phyloP scores from a whole-genome alignment of 2,888 invertebrate genomes.

The Lepidocyrtoides sp. region DNA sequence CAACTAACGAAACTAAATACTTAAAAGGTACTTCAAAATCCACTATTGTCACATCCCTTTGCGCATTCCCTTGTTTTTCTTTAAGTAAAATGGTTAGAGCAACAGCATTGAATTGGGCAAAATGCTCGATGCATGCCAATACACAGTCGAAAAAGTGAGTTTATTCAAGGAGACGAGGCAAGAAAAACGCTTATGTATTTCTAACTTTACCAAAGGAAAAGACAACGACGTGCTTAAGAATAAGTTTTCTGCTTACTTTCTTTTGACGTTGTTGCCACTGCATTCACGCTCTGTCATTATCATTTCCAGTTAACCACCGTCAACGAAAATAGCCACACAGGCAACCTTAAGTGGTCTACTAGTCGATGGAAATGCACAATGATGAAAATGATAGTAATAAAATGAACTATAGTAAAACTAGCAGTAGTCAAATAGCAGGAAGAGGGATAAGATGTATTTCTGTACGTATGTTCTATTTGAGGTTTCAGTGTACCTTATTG shows the following conservation, averaged over 20 bases:
- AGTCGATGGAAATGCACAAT: conserved; percentile 1
- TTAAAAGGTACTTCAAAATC: background rate
- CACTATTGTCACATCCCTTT: conserved; percentile 5
- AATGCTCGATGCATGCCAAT: background rate
- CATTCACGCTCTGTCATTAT: conserved; percentile 71
- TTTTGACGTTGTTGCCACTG: conserved; percentile 21
- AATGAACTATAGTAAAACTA: conserved; percentile 28
- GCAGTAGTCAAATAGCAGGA: background rate
- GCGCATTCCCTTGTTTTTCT: conserved; percentile 31
- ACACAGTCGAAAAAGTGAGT: background rate
- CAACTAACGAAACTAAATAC: background rate
- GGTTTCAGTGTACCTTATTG: conserved; percentile 5
- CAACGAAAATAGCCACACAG: conserved; percentile 6
- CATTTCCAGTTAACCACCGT: conserved; percentile 63
- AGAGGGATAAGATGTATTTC: background rate
- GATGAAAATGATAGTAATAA: background rate
- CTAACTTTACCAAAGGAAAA: background rate
- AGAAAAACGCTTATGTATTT: conserved; percentile 50
- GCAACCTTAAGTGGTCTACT: conserved; percentile 2
- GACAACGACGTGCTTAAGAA: conserved; percentile 68
- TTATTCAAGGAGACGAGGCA: conserved; percentile 67
- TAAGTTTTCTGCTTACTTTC: conserved; percentile 44
- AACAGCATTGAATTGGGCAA: background rate
- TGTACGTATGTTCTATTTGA: background rate
- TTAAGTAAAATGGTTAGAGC: background rate